Percentiles rank a stretch among this genome's conserved stretches.
phyloP scores from a whole-genome alignment of 2,888 invertebrate species.

The Hoplodrina ambigua region DNA sequence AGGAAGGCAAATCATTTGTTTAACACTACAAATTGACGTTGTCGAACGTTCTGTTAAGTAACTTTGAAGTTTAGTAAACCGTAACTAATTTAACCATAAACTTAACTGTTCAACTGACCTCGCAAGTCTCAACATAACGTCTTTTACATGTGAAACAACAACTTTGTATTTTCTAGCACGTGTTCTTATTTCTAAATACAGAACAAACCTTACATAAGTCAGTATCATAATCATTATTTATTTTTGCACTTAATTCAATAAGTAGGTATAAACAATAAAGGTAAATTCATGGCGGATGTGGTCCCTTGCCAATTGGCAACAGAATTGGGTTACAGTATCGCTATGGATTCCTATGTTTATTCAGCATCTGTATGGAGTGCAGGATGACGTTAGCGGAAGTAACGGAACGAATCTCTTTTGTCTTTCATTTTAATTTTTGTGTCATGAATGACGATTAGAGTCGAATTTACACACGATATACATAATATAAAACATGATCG shows the following conservation, averaged over 20 bases:
- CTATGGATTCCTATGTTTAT: slow-evolving; percentile 69
- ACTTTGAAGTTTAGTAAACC: slow-evolving; percentile 39
- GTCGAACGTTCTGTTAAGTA: slow-evolving; percentile 42
- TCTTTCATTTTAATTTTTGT: slow-evolving; percentile 74
- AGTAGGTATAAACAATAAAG: slow-evolving; percentile 52
- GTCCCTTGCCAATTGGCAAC: slow-evolving; percentile 66
- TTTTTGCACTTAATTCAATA: slow-evolving; percentile 47
- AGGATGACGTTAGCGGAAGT: slow-evolving; percentile 77
- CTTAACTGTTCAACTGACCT: slow-evolving; percentile 47
- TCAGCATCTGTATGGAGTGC: slow-evolving; percentile 68
- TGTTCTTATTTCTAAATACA: slow-evolving; percentile 26
- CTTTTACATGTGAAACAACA: slow-evolving; percentile 33
- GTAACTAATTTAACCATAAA: slow-evolving; percentile 52
- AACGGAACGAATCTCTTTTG: slow-evolving; percentile 77
- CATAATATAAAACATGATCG: slow-evolving; percentile 51
- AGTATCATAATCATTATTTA: slow-evolving; percentile 42
- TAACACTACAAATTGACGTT: slow-evolving; percentile 43
- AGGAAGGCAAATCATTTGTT: slow-evolving; percentile 39
- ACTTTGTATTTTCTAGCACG: slow-evolving; percentile 43
- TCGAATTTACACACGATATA: slow-evolving; percentile 63
- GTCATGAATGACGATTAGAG: slow-evolving; percentile 73
- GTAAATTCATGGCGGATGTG: slow-evolving; percentile 55
- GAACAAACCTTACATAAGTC: slow-evolving; percentile 27
- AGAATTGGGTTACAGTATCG: slow-evolving; percentile 70
- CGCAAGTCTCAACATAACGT: slow-evolving; percentile 35